Evolutionary conservation across 2,797 vertebrate species (phyloP).

Genomic region (Liparis tanakae): DNA sequence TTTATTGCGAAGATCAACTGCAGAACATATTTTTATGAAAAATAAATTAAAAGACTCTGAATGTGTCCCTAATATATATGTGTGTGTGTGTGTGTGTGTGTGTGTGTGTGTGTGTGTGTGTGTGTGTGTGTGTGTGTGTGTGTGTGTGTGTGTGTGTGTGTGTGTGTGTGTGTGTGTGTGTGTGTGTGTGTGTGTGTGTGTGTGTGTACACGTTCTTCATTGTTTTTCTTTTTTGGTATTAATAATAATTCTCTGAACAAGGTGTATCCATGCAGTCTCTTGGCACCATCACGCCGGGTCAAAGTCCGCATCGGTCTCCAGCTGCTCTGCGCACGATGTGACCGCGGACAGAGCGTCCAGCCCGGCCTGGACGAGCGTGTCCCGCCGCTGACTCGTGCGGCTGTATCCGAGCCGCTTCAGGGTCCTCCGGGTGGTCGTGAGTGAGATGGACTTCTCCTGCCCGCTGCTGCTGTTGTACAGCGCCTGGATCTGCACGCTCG

Average conservation of each 20-base stretch:
- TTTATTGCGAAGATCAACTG: no score
- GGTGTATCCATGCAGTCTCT: neutral
- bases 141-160: no score
- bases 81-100: no score
- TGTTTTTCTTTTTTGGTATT: neutral
- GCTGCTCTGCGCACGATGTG: slow-evolving; percentile 1
- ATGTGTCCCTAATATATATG: no score
- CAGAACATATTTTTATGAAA: no score
- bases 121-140: no score
- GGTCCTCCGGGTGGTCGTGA: slow-evolving; percentile 47
- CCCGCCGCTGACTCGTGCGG: slow-evolving; percentile 20
- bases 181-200: no score
- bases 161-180: no score
- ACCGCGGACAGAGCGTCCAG: slow-evolving; percentile 26
- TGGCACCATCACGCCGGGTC: neutral
- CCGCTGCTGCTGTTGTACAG: slow-evolving; percentile 55
- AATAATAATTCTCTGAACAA: neutral
- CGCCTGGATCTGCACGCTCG: slow-evolving; percentile 45
- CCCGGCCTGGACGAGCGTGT: slow-evolving; percentile 25
- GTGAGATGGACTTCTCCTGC: slow-evolving; percentile 49
- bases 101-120: no score
- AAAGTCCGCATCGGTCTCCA: neutral
- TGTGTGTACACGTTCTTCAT: no score
- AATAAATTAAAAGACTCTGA: neutral
- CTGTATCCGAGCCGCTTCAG: slow-evolving; percentile 56